Conservation (phyloP, 1,140 invertebrate genomes). For the Pseudomyrmex cubaensis region DNA sequence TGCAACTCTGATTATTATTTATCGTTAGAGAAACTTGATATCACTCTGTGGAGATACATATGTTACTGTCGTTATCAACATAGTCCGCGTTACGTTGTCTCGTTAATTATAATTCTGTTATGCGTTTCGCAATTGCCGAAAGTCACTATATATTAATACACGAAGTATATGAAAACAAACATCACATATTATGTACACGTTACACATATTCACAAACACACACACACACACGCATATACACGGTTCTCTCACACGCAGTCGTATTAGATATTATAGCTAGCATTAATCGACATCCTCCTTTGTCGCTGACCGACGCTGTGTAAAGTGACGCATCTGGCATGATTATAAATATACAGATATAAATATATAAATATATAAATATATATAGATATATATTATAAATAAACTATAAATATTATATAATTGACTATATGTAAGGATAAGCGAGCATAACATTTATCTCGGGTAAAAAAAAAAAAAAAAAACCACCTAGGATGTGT, state of each 20-base stretch:
- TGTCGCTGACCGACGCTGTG: slow-evolving; percentile 71
- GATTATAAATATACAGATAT: slow-evolving; percentile 65
- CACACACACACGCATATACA: slow-evolving; percentile 3
- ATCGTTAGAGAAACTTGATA: slow-evolving; percentile 72
- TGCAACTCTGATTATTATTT: slow-evolving; percentile 70
- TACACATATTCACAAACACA: background rate
- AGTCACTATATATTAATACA: slow-evolving; percentile 65
- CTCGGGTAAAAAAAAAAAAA: slow-evolving; percentile 70
- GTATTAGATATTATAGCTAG: slow-evolving; percentile 60
- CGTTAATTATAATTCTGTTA: slow-evolving; percentile 79
- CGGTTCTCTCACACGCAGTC: slow-evolving; percentile 32
- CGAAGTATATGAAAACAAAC: slow-evolving; percentile 24
- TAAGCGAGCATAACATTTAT: slow-evolving; percentile 81
- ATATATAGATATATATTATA: slow-evolving; percentile 82
- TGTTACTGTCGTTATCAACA: slow-evolving; percentile 77
- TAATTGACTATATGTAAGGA: slow-evolving; percentile 73
- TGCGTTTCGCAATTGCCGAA: slow-evolving; percentile 74
- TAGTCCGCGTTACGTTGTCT: slow-evolving; percentile 75
- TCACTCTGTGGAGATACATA: slow-evolving; percentile 75
- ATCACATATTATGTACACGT: background rate
- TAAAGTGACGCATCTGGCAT: slow-evolving; percentile 72
- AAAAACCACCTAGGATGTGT: slow-evolving; percentile 79
- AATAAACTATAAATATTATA: slow-evolving; percentile 78
- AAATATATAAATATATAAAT: slow-evolving; percentile 70
- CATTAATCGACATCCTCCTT: slow-evolving; percentile 67